A percentile compares a stretch with the other conserved stretches of the same genome.
Evolutionary conservation across 2,113 vertebrate species (phyloP).

Genomic region (Vulpes ferrilata): DNA sequence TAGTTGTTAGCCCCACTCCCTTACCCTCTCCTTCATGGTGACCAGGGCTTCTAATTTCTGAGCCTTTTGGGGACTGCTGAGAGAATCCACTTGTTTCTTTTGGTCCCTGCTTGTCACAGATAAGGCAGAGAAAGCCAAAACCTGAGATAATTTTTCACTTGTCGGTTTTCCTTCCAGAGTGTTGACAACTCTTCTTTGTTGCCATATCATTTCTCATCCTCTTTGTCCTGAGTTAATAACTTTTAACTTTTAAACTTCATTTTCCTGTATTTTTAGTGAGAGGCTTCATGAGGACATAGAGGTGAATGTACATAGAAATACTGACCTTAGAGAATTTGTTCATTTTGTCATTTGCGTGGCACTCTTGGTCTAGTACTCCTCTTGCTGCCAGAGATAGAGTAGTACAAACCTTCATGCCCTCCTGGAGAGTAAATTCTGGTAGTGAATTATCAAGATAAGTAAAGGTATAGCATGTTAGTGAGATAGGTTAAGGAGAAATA

Average conservation of each 20-base stretch:
- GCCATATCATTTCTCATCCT: neutral
- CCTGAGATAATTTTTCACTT: neutral
- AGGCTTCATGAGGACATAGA: slow-evolving; percentile 8
- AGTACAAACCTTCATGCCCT: neutral
- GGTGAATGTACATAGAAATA: neutral
- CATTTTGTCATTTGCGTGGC: neutral
- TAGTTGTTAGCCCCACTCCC: neutral
- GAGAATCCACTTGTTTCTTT: neutral
- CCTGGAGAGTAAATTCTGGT: neutral
- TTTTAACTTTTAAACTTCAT: slow-evolving; percentile 4
- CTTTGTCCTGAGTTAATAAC: neutral
- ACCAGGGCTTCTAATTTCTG: neutral
- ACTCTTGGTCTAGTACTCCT: neutral
- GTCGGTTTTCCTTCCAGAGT: neutral
- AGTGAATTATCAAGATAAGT: neutral
- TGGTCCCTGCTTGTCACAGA: neutral
- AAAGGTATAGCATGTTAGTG: neutral
- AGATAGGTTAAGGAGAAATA: neutral
- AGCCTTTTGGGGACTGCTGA: neutral
- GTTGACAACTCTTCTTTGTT: neutral
- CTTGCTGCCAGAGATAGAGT: neutral
- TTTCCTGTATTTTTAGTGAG: neutral
- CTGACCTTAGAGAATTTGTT: neutral
- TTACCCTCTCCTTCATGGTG: neutral
- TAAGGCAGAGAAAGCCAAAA: neutral